Percentiles rank a stretch among this genome's conserved stretches.
These are phyloP conservation scores for Emydocephalus ijimae DNA, from an alignment of 2,113 vertebrate species.

Conservation along the genomic window DNA sequence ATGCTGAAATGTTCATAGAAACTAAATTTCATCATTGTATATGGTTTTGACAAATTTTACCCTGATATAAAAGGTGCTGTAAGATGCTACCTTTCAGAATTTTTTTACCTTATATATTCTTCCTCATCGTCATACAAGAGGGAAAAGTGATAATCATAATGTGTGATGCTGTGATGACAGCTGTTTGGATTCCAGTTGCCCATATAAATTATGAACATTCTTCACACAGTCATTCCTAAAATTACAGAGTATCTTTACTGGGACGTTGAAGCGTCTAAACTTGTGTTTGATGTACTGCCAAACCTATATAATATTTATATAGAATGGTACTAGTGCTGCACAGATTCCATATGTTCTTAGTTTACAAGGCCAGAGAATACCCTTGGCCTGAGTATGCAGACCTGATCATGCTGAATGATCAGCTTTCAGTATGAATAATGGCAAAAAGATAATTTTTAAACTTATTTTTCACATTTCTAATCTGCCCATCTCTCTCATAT, in stretches of 20 bases:
- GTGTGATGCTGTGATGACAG: constrained; percentile 1
- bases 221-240: not conserved
- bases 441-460: not conserved
- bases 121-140: not conserved
- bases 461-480: not conserved
- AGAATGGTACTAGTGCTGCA: not conserved
- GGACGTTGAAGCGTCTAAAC: not conserved
- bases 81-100: constrained; percentile 3
- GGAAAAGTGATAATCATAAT: not conserved
- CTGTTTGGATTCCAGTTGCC: not conserved
- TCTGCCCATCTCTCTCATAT: not conserved
- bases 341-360: not conserved
- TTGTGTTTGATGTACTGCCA: not conserved
- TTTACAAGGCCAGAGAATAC: not conserved
- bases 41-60: not conserved
- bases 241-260: not conserved
- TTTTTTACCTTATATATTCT: not conserved
- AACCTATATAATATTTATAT: not conserved
- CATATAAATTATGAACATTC: not conserved
- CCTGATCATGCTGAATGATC: not conserved
- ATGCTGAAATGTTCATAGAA: not conserved
- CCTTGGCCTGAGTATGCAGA: not conserved
- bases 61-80: not conserved
- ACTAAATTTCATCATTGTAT: not conserved
- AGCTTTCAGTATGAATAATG: not conserved